These are phyloP conservation scores for Pogonognathellus flavescens DNA, from an alignment of 1,140 invertebrate genomes.

Conservation along the genomic window DNA sequence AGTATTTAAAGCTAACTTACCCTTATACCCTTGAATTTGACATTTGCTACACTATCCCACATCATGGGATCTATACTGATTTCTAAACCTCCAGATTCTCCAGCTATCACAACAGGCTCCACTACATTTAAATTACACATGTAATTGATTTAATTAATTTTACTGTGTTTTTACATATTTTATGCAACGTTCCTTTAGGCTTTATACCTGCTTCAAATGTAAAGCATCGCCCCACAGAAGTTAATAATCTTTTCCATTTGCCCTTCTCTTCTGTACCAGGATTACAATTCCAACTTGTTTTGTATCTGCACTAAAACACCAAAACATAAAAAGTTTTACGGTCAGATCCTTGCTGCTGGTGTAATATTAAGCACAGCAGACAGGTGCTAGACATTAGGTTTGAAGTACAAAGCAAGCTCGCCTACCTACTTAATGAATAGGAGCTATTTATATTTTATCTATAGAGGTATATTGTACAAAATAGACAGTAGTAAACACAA, in stretches of 20 bases:
- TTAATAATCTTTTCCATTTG: constrained; percentile 41
- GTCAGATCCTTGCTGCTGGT: no score
- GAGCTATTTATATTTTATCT: not conserved
- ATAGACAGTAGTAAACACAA: not conserved
- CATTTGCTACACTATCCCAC: constrained; percentile 21
- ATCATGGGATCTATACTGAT: constrained; percentile 39
- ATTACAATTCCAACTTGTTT: constrained; percentile 18
- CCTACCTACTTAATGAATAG: no score
- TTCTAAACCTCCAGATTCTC: constrained; percentile 47
- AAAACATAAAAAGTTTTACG: no score
- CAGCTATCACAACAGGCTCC: constrained; percentile 12
- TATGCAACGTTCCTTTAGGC: no score
- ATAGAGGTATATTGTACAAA: no score
- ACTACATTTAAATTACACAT: constrained; percentile 3
- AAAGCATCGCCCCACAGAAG: constrained; percentile 48
- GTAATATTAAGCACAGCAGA: no score
- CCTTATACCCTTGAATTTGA: constrained; percentile 21
- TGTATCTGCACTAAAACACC: constrained; percentile 21
- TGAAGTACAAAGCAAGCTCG: not conserved
- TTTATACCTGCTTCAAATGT: constrained; percentile 48
- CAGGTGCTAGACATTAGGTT: no score
- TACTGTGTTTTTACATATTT: no score
- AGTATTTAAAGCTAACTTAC: no score
- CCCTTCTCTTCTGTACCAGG: constrained; percentile 34
- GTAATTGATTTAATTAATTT: not conserved